A percentile compares a stretch with the other conserved stretches of the same genome.
phyloP scores from a whole-genome alignment of 1,140 invertebrate genomes.

The Melipona quadrifasciata region DNA sequence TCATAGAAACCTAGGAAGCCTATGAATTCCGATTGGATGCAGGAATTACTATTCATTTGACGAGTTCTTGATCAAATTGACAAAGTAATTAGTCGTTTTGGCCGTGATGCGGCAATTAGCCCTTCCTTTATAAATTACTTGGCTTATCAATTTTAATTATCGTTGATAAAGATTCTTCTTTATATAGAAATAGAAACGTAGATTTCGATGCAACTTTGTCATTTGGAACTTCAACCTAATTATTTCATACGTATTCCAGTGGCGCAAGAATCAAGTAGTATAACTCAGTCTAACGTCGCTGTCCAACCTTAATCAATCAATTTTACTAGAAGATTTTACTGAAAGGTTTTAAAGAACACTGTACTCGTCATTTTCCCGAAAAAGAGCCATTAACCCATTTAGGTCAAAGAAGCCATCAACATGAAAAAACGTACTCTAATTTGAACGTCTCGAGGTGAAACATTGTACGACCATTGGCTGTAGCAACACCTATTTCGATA shows the following conservation, averaged over 20 bases:
- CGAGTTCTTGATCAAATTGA: constrained; percentile 14
- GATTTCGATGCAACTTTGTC: background rate
- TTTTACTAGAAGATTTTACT: too few relatives aligned
- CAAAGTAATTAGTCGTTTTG: background rate
- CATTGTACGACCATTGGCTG: background rate
- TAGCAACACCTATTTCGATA: too few relatives aligned
- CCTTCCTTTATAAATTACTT: background rate
- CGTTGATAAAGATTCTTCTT: background rate
- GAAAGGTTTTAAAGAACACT: too few relatives aligned
- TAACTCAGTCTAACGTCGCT: background rate
- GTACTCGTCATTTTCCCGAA: background rate
- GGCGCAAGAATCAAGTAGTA: background rate
- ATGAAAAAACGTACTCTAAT: background rate
- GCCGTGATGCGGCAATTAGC: accelerated
- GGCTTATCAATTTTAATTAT: background rate
- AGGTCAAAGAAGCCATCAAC: background rate
- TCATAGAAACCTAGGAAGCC: constrained; percentile 14
- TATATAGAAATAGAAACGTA: background rate
- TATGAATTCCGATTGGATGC: constrained; percentile 22
- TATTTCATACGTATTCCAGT: background rate
- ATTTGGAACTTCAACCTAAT: background rate
- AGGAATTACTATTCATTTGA: constrained; percentile 2
- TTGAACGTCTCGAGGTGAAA: background rate
- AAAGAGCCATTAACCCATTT: background rate
- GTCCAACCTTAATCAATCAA: background rate